Base-by-base conservation (phyloP, 1,140 invertebrate genomes). In the Orussus abietinus region DNA sequence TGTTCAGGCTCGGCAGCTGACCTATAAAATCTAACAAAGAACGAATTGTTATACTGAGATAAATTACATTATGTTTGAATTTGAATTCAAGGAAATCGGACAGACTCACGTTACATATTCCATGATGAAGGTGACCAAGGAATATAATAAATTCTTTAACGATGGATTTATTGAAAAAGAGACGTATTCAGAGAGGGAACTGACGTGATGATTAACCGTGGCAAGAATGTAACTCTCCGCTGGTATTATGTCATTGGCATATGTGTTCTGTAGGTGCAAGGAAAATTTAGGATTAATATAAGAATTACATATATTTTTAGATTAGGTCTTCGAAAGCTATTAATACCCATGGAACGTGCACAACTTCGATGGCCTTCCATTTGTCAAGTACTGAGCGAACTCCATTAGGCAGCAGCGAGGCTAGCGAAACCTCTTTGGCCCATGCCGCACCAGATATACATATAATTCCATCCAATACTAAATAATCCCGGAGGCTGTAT, bases 241-340 rank as follows among this genome's bases (percentile, higher is more conserved):
- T 14, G 88, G 88, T 49, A 92, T 84, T 4, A 89, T 82, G 59
- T 92, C 87, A 50, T 81, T 84, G 11, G 81, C 77, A 59, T 84
- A 87, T 4, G 81, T 80, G 29, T 79, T 80, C 85, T 88, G 62
- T 25, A 75, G 75, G 30, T n/a, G n/a, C 36, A 39, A 44, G 57
- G 53, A 7, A 35, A 3, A 33, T 18, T 17, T 13, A 25, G 14
- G 18, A 17, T 9, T 18, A 38, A 34, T 25, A 33, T 29, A 39
- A 29, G 15, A 47, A 11, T 36, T 11, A 18, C 3, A 31, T n/a
- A 13, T 3, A 10, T 19, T 26, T 2, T 42, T 22, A 19, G 10
- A 33, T 7, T 15, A 21, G 32, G n/a, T 31, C 6, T 15, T n/a
- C 4, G n/a, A 41, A 28, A 32, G 14, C 17, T 38, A 34, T 42